These are phyloP conservation scores for Prionailurus viverrinus DNA, from an alignment of 2,113 vertebrate species.

Conservation along the genomic window DNA sequence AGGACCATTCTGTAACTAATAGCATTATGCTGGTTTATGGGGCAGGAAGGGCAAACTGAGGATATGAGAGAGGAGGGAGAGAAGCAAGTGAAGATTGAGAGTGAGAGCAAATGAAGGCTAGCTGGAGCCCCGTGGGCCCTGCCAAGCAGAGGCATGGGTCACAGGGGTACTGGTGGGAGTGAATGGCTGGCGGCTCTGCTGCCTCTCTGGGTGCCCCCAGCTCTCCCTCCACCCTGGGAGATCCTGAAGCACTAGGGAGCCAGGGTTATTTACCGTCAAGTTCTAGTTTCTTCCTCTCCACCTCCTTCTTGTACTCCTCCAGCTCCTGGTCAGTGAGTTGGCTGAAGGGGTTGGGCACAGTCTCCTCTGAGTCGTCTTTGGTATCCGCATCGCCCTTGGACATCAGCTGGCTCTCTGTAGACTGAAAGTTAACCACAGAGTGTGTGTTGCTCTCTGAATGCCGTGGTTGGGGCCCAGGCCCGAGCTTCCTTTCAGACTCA, in stretches of 20 bases:
- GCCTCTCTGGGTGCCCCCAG: not conserved
- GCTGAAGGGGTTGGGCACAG: conserved; percentile 94
- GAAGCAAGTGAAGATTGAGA: not conserved
- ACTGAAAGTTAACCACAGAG: conserved; percentile 87
- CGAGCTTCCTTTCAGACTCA: conserved; percentile 57
- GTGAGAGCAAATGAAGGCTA: not conserved
- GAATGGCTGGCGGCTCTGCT: not conserved
- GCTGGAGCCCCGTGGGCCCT: not conserved
- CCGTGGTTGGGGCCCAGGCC: not conserved
- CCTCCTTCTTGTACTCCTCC: conserved; percentile 97
- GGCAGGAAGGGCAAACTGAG: not conserved
- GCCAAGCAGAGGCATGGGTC: accelerated
- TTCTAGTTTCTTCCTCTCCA: conserved; percentile 94
- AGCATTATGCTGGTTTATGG: not conserved
- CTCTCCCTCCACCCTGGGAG: not conserved
- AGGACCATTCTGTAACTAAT: not conserved
- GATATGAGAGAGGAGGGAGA: not conserved
- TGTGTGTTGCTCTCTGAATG: conserved; percentile 42
- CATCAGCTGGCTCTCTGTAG: conserved; percentile 90
- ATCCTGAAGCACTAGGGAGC: accelerated
- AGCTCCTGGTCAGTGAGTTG: conserved; percentile 97
- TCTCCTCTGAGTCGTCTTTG: conserved; percentile 83
- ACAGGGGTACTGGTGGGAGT: not conserved
- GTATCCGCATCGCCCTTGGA: conserved; percentile 79
- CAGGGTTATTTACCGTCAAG: conserved; percentile 88